A percentile compares a stretch with the other conserved stretches of the same genome.
Evolutionary conservation across 92 coral and sea anemone species (phyloP).

Genomic region (Bergia puertoricense): DNA sequence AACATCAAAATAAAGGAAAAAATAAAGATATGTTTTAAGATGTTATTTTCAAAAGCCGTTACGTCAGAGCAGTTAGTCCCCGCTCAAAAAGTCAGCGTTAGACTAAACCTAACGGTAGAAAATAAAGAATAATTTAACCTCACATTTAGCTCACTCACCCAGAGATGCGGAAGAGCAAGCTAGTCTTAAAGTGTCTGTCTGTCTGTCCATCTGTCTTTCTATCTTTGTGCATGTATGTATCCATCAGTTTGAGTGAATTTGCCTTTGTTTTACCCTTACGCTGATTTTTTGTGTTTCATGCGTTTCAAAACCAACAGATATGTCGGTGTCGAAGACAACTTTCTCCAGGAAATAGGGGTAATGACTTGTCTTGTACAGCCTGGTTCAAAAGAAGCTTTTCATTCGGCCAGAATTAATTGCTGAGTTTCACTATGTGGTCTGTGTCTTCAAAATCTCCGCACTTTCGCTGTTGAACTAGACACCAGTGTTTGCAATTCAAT

Average conservation of each 20-base stretch:
- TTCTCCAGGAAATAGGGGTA: conserved; percentile 64
- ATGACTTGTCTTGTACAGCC: neutral
- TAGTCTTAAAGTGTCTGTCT: neutral
- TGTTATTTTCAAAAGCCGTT: too few relatives aligned
- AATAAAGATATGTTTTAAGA: too few relatives aligned
- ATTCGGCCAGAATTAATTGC: neutral
- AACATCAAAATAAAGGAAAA: too few relatives aligned
- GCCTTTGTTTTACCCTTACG: neutral
- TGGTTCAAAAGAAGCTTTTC: neutral
- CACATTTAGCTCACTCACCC: too few relatives aligned
- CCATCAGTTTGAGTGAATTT: neutral
- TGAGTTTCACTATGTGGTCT: neutral
- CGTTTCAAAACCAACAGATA: conserved; percentile 41
- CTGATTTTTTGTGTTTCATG: neutral
- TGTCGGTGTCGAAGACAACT: conserved; percentile 78
- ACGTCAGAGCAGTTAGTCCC: too few relatives aligned
- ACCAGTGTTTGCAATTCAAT: too few relatives aligned
- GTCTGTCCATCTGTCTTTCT: conserved; percentile 14
- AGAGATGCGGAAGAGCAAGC: too few relatives aligned
- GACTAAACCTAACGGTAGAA: too few relatives aligned
- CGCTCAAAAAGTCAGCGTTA: too few relatives aligned
- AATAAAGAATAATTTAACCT: too few relatives aligned
- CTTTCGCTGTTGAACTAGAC: too few relatives aligned
- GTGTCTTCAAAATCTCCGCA: too few relatives aligned
- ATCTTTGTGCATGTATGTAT: neutral